Evolutionary conservation across 1,140 invertebrate species (phyloP), one percentile per base, ranked within the genome.

Genomic region (Dermatophagoides farinae): DNA sequence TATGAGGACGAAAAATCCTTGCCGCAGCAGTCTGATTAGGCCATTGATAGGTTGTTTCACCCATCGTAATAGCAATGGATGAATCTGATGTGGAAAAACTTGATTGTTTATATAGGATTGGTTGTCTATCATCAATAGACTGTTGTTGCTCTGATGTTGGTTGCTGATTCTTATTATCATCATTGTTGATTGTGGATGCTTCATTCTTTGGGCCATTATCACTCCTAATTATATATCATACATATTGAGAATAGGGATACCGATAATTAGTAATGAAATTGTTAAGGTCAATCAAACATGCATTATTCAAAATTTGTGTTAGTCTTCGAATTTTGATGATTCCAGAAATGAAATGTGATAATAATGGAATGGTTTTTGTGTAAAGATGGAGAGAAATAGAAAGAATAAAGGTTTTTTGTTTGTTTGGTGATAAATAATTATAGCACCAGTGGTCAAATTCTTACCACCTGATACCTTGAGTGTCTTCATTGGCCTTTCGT

Each of bases 391-490:
- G 8, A 44, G 47, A 6, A 20, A 23, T 4, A 6, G 47, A 50
- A 22, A 22, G 12, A 50, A 8, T 20, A 12, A 50, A 23, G 20
- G 4, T 20, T 50, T 22, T 8, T 2, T 5, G 47, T 20, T 50
- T 6, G 18, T 23, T 18, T 12, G 16, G 8, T 50, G 23, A 50
- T 43, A 43, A 43, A 5, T 4, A 43, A 43, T 43, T 18, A 1
- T 16, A 43, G 41, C 41, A 31, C 41, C 41, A 43, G 58, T 51
- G 58, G 44, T 47, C n/a, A 60, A 38, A 47, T 49, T 60, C 58
- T 60, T 60, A 60, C 58, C 58, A 43, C 58, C 58, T 47, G 58
- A 60, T 60, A 60, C 58, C 58, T 60, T 60, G 58, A 31, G 46
- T 47, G 25, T 22, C 44, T 31, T 49, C 23, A 14, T 10, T 39